Evolutionary conservation across 2,888 invertebrate genomes (phyloP), one percentile per base, ranked within the genome.

Genomic region (Trichacis sp.): DNA sequence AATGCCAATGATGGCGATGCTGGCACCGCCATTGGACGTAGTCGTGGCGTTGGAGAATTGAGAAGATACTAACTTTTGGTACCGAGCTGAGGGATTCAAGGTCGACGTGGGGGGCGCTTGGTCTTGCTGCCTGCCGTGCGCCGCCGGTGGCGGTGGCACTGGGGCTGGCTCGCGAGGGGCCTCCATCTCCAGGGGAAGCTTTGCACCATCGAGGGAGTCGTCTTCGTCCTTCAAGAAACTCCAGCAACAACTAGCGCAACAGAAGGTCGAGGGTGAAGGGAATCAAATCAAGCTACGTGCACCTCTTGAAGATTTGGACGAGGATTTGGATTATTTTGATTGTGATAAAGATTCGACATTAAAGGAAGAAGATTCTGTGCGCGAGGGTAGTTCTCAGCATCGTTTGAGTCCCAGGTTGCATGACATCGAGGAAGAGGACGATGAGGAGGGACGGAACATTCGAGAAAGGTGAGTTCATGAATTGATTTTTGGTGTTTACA

Each of bases 381-480:
- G 65, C 19, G 79, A 80, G 36, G 84, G 84, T 86, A 88, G 73
- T 86, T 89, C 77, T 84, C 89, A 80, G 86, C 89, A 76, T 83
- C 87, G 83, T 85, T 90, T 80, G 89, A 92, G 86, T 89, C 91
- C 92, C 51, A 91, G 92, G 62, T 86, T 93, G 70, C 93, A 93
- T 73, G 93, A 93, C 76, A 93, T 93, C 71, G 92, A 92, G 81
- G 93, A 93, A 82, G 93, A 93, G 84, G 93, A 93, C 85, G 91
- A 92, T 81, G 89, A 89, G 59, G 89, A 89, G 64, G 73, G 81
- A 65, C 80, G 79, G 19, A 75, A 77, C 64, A 78, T 84, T 74
- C 77, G 85, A 84, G 82, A 80, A 66, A 79, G 82, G 84, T 84
- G n/a, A n/a, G n/a, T n/a, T n/a, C n/a, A n/a, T n/a, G n/a, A n/a